Base-by-base conservation (phyloP, 2,113 vertebrate genomes). In the Oncorhynchus keta region DNA sequence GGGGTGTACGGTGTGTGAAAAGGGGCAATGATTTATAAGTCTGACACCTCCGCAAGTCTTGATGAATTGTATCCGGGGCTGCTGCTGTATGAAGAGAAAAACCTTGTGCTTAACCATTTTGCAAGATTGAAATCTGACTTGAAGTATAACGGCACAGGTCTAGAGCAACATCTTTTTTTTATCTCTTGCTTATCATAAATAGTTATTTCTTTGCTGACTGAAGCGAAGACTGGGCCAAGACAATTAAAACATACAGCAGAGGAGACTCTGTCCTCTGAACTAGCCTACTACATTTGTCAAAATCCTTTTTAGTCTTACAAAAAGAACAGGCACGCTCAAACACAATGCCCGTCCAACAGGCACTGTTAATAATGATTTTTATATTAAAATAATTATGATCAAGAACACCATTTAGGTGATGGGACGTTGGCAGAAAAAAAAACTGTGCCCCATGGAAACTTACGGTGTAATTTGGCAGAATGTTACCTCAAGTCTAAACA, bases 121-220 rank as follows among this genome's bases (percentile, higher is more conserved):
- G n/a, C 20, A 3, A 68, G 76, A 59, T n/a, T 28, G 3, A 28
- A 39, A 59, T 61, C 3, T 62, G 70, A 30, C 70, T 28, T 16
- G 14, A 51, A 18, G 8, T 61, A 62, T 72, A 72, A 77, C 67
- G 12, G 69, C 59, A 71, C 13, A 16, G 59, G 35, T 48, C 57
- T 49, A 26, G 35, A 32, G 28, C 49, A 70, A 20, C 13, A 18
- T 32, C 22, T 35, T 35, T 35, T 35, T 35, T 6, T 35, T 1
- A 35, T 76, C 69, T 76, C 69, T 51, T 51, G 57, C 24, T n/a
- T 24, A 62, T 48, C 24, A 70, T 49, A 66, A 77, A 77, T 66
- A 11, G 39, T 11, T 61, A 39, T 69, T 68, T 67, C 49, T 48
- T 78, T 16, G 32, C 28, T 24, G n/a, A 78, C 64, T 73, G 66